phyloP scores from a whole-genome alignment of 1,140 invertebrate species.

The Yoshiicerus persimilis region DNA sequence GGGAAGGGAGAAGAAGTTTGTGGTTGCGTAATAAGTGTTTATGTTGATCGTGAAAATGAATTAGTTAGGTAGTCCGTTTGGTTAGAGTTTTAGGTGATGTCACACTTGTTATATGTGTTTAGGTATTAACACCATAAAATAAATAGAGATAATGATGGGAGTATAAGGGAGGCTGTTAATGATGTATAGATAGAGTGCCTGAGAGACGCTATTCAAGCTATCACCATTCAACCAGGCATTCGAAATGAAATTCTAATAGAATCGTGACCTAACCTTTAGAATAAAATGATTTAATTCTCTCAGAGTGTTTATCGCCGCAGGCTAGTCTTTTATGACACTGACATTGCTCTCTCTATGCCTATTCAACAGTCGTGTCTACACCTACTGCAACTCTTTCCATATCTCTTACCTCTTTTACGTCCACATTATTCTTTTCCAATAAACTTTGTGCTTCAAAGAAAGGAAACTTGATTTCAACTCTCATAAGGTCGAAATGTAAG shows the following conservation, averaged over 20 bases:
- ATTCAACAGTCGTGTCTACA: too few relatives aligned
- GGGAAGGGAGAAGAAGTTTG: too few relatives aligned
- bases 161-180: background rate
- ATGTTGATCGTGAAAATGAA: background rate
- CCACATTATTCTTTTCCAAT: background rate
- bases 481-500: background rate
- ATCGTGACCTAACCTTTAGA: conserved; percentile 9
- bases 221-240: background rate
- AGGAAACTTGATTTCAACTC: background rate
- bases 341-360: background rate
- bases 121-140: background rate
- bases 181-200: background rate
- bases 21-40: background rate
- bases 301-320: background rate
- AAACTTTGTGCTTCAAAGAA: background rate
- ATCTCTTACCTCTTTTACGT: background rate
- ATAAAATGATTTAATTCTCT: background rate
- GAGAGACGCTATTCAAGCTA: background rate
- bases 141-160: too few relatives aligned
- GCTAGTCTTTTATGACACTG: background rate
- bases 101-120: background rate
- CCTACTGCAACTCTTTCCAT: background rate
- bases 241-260: background rate
- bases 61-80: background rate
- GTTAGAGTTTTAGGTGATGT: background rate